Percentiles rank a stretch among this genome's conserved stretches.
Conservation (phyloP, 2,888 invertebrate species). For the Sepioteuthis lessoniana region DNA sequence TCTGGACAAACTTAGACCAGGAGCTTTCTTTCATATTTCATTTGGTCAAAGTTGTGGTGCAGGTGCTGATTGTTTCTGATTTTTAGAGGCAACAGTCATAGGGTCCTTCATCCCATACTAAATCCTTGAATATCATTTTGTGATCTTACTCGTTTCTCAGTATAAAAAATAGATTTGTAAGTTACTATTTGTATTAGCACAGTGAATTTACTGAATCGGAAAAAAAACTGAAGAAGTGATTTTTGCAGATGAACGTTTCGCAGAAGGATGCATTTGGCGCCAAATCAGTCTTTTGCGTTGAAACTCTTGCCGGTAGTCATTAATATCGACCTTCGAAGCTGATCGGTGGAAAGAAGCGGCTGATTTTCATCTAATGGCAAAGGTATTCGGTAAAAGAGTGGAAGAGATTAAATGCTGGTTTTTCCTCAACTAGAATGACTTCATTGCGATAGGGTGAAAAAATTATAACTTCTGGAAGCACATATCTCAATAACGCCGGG, state of each 20-base stretch:
- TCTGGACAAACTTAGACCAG: no score
- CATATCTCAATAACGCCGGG: neutral
- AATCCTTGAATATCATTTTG: neutral
- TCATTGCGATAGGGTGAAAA: neutral
- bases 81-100: neutral
- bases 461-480: neutral
- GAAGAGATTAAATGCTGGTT: neutral
- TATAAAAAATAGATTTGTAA: neutral
- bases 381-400: neutral
- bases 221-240: neutral
- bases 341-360: constrained; percentile 2
- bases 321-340: neutral
- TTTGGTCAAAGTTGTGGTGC: neutral
- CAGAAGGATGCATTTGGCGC: neutral
- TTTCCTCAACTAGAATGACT: neutral
- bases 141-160: no score
- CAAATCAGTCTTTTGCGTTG: neutral
- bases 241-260: neutral
- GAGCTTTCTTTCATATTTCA: no score
- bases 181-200: neutral
- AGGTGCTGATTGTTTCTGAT: neutral
- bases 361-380: neutral
- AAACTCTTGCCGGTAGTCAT: neutral
- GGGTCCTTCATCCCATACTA: neutral
- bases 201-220: neutral